Percentiles rank a stretch among this genome's conserved stretches.
These are phyloP conservation scores for Nomada flava DNA, from an alignment of 2,888 invertebrate genomes.

Conservation along the genomic window DNA sequence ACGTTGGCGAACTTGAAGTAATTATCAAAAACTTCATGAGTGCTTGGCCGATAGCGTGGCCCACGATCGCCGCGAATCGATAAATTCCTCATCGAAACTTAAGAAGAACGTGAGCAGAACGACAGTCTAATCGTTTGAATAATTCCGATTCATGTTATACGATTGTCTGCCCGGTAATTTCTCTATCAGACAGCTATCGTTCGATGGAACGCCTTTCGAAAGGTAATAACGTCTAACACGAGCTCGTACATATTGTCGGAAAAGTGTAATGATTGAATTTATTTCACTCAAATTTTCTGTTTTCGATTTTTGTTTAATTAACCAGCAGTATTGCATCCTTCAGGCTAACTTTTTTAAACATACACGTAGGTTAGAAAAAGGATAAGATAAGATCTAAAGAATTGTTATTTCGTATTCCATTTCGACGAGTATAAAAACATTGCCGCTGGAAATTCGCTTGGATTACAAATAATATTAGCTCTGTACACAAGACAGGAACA, in stretches of 20 bases:
- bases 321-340: no score
- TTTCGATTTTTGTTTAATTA: no score
- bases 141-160: conserved; percentile 1
- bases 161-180: conserved; percentile 8
- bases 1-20: conserved; percentile 42
- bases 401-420: background rate
- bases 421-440: background rate
- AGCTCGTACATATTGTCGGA: no score
- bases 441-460: background rate
- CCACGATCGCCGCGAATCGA: conserved; percentile 29
- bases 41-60: conserved; percentile 17
- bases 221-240: background rate
- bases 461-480: background rate
- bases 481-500: background rate
- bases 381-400: background rate
- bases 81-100: conserved; percentile 41
- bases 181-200: background rate
- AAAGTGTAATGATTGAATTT: background rate
- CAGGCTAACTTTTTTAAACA: no score
- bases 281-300: background rate
- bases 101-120: background rate
- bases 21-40: conserved; percentile 49
- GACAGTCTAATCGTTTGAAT: background rate
- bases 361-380: no score
- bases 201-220: background rate